These are phyloP conservation scores for Athene cunicularia DNA, from an alignment of 2,113 vertebrate species.

Conservation along the genomic window DNA sequence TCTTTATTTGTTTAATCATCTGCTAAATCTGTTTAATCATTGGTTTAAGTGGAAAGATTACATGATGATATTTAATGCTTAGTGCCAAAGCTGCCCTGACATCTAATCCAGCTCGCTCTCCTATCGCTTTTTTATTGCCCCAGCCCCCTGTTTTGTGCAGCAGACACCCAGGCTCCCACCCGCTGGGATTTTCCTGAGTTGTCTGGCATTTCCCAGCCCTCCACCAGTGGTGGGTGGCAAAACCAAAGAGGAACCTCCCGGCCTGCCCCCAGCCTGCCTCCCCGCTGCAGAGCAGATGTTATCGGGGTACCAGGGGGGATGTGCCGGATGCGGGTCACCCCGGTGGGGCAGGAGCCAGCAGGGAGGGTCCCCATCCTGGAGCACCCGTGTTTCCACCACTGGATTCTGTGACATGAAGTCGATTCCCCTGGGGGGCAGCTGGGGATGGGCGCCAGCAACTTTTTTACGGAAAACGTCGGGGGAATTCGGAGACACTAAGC, in stretches of 20 bases:
- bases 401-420: rapidly evolving
- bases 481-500: rapidly evolving
- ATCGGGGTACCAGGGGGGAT: rapidly evolving
- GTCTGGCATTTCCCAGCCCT: neutral
- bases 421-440: neutral
- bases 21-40: constrained; percentile 80
- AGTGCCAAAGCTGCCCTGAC: constrained; percentile 13
- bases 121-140: neutral
- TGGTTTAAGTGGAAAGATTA: constrained; percentile 79
- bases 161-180: neutral
- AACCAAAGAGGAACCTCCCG: neutral
- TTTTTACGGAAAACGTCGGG: rapidly evolving
- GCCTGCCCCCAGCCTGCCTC: rapidly evolving
- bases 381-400: rapidly evolving
- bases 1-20: constrained; percentile 84
- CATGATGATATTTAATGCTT: constrained; percentile 52
- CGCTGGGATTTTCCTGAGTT: neutral
- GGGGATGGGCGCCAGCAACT: rapidly evolving
- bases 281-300: rapidly evolving
- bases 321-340: neutral
- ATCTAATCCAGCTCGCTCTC: neutral
- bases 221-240: neutral
- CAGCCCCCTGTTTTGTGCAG: neutral
- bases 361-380: neutral
- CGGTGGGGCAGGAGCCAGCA: rapidly evolving